These are phyloP conservation scores for Chromobotia macracanthus DNA, from an alignment of 2,797 vertebrate genomes.

Conservation along the genomic window DNA sequence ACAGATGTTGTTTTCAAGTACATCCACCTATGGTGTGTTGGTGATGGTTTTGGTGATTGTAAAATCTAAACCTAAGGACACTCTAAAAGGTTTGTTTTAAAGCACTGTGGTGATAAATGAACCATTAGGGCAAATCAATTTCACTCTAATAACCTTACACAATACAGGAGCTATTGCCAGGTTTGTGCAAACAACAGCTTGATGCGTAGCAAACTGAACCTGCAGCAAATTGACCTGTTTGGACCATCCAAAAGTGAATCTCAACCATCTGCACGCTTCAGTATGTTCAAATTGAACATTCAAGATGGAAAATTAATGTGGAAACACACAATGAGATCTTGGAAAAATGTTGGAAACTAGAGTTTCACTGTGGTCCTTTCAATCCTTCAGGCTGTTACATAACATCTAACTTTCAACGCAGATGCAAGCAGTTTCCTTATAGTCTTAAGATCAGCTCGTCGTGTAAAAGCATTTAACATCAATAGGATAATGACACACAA, in stretches of 20 bases:
- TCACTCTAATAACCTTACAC: conserved; percentile 57
- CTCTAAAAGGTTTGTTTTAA: neutral
- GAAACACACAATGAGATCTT: neutral
- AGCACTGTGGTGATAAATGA: conserved; percentile 9
- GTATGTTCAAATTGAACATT: neutral
- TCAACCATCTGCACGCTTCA: neutral
- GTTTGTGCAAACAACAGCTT: conserved; percentile 45
- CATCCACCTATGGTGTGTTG: neutral
- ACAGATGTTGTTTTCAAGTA: neutral
- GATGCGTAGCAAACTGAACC: conserved; percentile 39
- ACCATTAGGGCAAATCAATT: conserved; percentile 39
- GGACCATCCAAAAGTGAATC: neutral
- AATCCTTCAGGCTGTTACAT: conserved; percentile 17
- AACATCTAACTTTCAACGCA: neutral
- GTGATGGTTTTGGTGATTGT: neutral
- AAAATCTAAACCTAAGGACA: too few relatives aligned
- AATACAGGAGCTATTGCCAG: conserved; percentile 27
- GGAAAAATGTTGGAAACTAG: neutral
- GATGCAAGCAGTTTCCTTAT: neutral
- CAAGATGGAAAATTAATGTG: conserved; percentile 8
- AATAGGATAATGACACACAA: conserved; percentile 10
- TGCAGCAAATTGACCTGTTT: conserved; percentile 3
- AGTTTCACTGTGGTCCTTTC: conserved; percentile 20
- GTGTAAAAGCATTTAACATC: neutral
- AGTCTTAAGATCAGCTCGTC: neutral